These are phyloP conservation scores for Chrysoperla carnea DNA, from an alignment of 1,140 invertebrate genomes.

Conservation along the genomic window DNA sequence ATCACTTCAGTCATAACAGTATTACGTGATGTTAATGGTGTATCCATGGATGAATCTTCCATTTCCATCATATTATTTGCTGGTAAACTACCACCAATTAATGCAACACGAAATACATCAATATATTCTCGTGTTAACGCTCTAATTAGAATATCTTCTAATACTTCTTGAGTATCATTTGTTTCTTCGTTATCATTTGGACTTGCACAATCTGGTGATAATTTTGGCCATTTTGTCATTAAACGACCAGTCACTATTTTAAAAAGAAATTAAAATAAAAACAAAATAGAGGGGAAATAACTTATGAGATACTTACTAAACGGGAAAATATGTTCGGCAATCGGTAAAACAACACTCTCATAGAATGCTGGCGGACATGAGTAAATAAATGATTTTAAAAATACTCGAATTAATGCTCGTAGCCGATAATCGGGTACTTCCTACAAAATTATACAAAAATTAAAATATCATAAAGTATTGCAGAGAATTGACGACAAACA, in stretches of 20 bases:
- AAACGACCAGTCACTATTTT: conserved; percentile 51
- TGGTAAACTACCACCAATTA: conserved; percentile 27
- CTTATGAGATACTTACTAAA: conserved; percentile 37
- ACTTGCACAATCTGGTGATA: conserved; percentile 49
- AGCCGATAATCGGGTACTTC: conserved; percentile 70
- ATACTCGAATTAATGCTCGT: conserved; percentile 62
- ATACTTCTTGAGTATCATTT: conserved; percentile 67
- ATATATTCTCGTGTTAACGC: conserved; percentile 76
- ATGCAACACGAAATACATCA: conserved; percentile 55
- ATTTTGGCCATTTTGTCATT: conserved; percentile 57
- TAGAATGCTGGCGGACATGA: conserved; percentile 66
- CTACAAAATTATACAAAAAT: conserved; percentile 17
- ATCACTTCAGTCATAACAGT: conserved; percentile 43
- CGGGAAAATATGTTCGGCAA: conserved; percentile 56
- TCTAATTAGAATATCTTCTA: conserved; percentile 75
- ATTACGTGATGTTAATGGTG: conserved; percentile 29
- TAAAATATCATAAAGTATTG: too few species aligned
- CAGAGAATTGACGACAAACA: too few species aligned
- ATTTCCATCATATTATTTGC: conserved; percentile 38
- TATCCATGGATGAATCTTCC: conserved; percentile 42
- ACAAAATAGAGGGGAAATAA: conserved; percentile 1
- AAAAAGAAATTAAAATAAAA: conserved; percentile 4
- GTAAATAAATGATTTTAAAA: conserved; percentile 70
- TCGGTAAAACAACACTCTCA: conserved; percentile 52
- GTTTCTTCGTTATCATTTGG: conserved; percentile 60